Evolutionary conservation across 2,797 vertebrate genomes (phyloP), one percentile per base, ranked within the genome.

Genomic region (Artibeus lituratus): DNA sequence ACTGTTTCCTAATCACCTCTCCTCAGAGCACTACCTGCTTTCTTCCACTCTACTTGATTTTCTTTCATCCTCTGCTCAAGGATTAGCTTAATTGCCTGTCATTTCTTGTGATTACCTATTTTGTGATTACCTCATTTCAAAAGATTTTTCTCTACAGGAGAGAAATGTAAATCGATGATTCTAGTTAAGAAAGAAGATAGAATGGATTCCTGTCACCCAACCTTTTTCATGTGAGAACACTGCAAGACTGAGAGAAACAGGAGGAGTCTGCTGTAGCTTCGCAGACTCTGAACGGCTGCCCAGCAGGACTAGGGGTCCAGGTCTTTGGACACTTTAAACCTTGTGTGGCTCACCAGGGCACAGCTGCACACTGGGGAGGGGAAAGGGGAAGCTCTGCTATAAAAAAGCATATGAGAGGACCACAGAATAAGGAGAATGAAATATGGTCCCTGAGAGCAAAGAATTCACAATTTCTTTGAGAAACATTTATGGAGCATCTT

Each of bases 1-100:
- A 47, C 35, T 49, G 67, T 57, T 69, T 1, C 14, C 12, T 55
- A 21, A 32, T 90, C 78, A 62, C 81, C 24, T 87, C 70, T 44
- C 29, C 8, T 93, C 18, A n/a, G 67, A 76, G 37, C 10, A 49
- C 10, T 29, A 39, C 32, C 49, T 93, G 35, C 84, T 91, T 94
- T 91, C n/a, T 88, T 77, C 24, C 76, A 21, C 7, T n/a, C 67
- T 8, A 18, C 22, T 65, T 87, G 35, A 18, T 74, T 95, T 80
- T 44, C 76, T 83, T 81, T 92, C 59, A 72, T 62, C 22, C 21
- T 86, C 44, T 14, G 19, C 37, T 22, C 39, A 42, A 53, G 35
- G 21, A 39, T 39, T 47, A 80, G 24, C 35, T 42, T 80, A 77
- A 77, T n/a, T 72, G 37, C 18, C 39, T 73, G 9, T n/a, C 44